Conservation (phyloP, 2,113 vertebrate genomes). For the Phasianus colchicus region DNA sequence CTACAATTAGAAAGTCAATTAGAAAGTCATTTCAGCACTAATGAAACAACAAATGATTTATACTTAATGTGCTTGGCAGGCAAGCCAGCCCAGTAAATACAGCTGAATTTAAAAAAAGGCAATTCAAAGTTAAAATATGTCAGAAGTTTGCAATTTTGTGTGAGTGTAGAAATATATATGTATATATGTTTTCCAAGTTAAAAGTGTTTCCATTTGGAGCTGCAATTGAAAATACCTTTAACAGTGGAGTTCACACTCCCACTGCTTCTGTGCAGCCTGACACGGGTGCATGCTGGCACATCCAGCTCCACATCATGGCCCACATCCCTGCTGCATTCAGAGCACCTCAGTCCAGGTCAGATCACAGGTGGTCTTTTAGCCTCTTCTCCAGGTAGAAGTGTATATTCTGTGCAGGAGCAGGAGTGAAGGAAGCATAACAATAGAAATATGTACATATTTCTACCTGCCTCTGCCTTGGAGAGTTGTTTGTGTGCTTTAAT, state of each 20-base stretch:
- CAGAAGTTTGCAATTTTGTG: background rate
- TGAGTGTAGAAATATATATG: accelerated
- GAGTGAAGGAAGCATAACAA: background rate
- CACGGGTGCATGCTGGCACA: background rate
- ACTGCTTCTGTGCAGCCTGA: background rate
- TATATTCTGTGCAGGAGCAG: background rate
- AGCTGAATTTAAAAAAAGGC: slow-evolving; percentile 10
- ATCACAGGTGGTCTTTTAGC: accelerated
- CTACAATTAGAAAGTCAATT: slow-evolving; percentile 70
- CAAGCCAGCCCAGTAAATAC: slow-evolving; percentile 34
- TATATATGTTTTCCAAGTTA: background rate
- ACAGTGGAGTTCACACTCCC: background rate
- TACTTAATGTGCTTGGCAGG: slow-evolving; percentile 42
- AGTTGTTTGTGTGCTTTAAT: background rate
- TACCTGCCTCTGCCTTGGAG: background rate
- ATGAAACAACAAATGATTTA: slow-evolving; percentile 62
- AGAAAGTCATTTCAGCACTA: slow-evolving; percentile 66
- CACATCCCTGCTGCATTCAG: background rate
- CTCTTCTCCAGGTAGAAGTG: background rate
- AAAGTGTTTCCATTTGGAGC: background rate
- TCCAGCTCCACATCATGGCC: background rate
- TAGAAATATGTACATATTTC: background rate
- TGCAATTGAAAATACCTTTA: background rate
- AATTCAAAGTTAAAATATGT: background rate
- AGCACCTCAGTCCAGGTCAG: background rate